Base-by-base conservation (phyloP, 2,888 invertebrate species). In the Chymomyza fuscimana region DNA sequence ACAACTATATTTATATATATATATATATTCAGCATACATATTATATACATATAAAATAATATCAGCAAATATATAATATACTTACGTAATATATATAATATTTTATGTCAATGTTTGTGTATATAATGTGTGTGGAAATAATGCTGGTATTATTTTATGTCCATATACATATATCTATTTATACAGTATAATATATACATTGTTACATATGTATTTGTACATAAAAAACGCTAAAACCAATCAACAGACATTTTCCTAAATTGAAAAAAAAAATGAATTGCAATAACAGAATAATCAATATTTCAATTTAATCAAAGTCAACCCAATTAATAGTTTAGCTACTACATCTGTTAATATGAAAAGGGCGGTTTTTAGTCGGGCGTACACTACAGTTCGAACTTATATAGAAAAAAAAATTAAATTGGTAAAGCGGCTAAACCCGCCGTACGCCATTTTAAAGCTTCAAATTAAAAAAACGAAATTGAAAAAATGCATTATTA, bases 131-230 rank as follows among this genome's bases (percentile, higher is more conserved):
- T 6, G 32, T 32, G 32, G 0, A 32, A 32, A 32, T 32, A 32
- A 32, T 32, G 32, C 32, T 32, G 9, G 6, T 46, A 46, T 46
- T 46, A 12, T 46, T 15, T 36, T 36, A 36, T 36, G 36, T 25
- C 32, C 9, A 32, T 52, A 52, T 54, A 54, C 22, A 16, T 54
- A 16, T 19, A 54, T 54, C 2, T 16, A 52, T 54, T 3, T 54
- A 54, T 54, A 54, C n/a, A 54, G 1, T 54, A 16, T 54, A 10
- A 22, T 54, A 52, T 63, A 32, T 32, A 12, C 51, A 54, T 22
- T 19, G n/a, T 19, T n/a, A 54, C 19, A 65, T 70, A 50, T 71
- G 51, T 63, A 22, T 60, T 52, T 64, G n/a, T 22, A 60, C 56
- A 58, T 51, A 64, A 46, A 50, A 46, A 46, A 59, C 19, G 29